phyloP scores from a whole-genome alignment of 2,113 vertebrate species.

The Tretioscincus oriximinensis region DNA sequence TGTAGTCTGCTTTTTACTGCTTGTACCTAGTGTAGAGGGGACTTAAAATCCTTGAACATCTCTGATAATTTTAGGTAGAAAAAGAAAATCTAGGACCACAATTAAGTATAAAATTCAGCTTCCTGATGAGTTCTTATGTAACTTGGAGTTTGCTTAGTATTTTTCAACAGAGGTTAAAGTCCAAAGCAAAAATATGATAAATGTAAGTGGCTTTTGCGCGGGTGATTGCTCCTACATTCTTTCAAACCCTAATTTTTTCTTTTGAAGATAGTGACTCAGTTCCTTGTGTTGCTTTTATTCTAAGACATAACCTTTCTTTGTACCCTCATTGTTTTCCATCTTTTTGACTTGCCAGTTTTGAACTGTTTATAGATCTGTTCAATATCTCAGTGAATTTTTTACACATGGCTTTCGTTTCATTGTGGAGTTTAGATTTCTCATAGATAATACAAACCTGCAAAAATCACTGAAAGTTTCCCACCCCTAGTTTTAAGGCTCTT shows the following conservation, averaged over 20 bases:
- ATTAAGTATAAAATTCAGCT: not conserved
- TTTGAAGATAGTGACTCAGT: not conserved
- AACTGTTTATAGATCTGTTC: not conserved
- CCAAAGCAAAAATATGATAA: not conserved
- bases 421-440: slow-evolving; percentile 28
- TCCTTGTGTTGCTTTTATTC: not conserved
- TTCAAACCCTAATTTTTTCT: not conserved
- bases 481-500: slow-evolving; percentile 33
- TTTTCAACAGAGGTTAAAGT: not conserved
- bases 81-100: not conserved
- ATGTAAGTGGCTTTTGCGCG: not conserved
- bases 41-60: slow-evolving; percentile 4
- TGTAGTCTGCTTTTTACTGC: not conserved
- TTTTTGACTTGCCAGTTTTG: slow-evolving; percentile 24
- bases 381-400: slow-evolving; percentile 25
- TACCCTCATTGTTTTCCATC: slow-evolving; percentile 7
- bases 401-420: slow-evolving; percentile 47
- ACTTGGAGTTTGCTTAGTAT: not conserved
- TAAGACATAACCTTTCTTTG: slow-evolving; percentile 20
- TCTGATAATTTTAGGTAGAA: not conserved
- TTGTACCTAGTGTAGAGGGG: not conserved
- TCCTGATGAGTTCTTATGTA: not conserved
- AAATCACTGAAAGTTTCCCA: slow-evolving; percentile 17
- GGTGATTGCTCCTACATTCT: not conserved
- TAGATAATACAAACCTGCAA: not conserved